phyloP scores from a whole-genome alignment of 2,113 vertebrate species.

The Boleophthalmus pectinirostris region DNA sequence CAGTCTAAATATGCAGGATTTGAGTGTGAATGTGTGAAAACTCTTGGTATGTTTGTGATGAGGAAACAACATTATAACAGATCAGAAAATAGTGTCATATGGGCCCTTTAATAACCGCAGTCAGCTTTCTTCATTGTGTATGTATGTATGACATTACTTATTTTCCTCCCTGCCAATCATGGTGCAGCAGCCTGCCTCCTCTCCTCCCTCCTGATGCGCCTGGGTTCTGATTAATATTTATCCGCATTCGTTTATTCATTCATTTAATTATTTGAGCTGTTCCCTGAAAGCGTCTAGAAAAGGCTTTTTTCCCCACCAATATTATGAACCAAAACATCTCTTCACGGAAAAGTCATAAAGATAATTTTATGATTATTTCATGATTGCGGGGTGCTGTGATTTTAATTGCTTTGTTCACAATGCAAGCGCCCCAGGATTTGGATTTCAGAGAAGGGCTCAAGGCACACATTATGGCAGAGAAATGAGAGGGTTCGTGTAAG shows the following conservation, averaged over 20 bases:
- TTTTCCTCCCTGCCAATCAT: slow-evolving; percentile 21
- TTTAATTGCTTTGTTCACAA: slow-evolving; percentile 34
- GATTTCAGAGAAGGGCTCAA: slow-evolving; percentile 15
- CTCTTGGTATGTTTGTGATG: too few species aligned
- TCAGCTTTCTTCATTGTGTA: slow-evolving; percentile 5
- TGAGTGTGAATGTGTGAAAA: too few species aligned
- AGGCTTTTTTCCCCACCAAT: slow-evolving; percentile 15
- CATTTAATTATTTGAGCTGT: slow-evolving; percentile 52
- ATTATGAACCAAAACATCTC: slow-evolving; percentile 23
- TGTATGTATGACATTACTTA: slow-evolving; percentile 1
- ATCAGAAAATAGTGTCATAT: too few species aligned
- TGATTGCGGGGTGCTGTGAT: slow-evolving; percentile 14
- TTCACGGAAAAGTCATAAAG: slow-evolving; percentile 14
- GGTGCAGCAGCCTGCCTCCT: slow-evolving; percentile 3
- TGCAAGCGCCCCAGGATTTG: slow-evolving; percentile 17
- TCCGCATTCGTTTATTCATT: slow-evolving; percentile 55
- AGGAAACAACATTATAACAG: too few species aligned
- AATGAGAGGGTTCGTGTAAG: not conserved
- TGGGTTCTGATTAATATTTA: slow-evolving; percentile 68
- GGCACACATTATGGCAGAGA: not conserved
- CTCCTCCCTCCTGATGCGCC: slow-evolving; percentile 34
- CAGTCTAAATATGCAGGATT: too few species aligned
- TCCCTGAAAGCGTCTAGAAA: slow-evolving; percentile 37
- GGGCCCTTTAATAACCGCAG: not conserved
- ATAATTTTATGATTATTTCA: slow-evolving; percentile 40